Base-by-base conservation (phyloP, 2,113 vertebrate genomes). In the Ranitomeya imitator region DNA sequence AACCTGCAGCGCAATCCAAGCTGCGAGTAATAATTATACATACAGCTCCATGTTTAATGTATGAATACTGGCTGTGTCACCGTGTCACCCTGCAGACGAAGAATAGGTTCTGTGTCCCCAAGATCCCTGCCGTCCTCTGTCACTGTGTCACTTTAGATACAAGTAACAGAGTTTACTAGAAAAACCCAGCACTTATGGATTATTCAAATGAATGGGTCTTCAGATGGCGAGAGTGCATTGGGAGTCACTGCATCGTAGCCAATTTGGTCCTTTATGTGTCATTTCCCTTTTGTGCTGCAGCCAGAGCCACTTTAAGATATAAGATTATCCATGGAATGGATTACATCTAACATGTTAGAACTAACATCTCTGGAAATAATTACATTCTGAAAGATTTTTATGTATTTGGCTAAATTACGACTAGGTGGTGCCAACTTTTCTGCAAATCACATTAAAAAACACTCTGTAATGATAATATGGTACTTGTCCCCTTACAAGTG, bases 41-140 rank as follows among this genome's bases (percentile, higher is more conserved):
- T 61, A 78, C 60, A 85, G 57, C 52, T 23, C 23, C 82, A 89
- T 89, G 82, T 89, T 88, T 89, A 79, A 84, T 89, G 82, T 78
- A 78, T 78, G 52, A 89, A 26, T 45, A 5, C 59, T 78, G 55
- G 16, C 79, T 76, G 86, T 88, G 86, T 83, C 79, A 61, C 26
- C 51, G 14, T 88, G 86, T 63, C 69, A 76, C 55, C 80, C 69
- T 8, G 77, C 21, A 54, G 77, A 80, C 51, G n/a, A 26, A 16
- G 57, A 88, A 60, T 45, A 37, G 73, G 15, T 63, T 69, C 60
- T 18, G 6, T 79, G 81, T 59, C 73, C 80, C 37, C 19, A 76
- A 83, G 21, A 60, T 61, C 26, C 18, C 86, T 26, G 37, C 74
- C 26, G 74, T 19, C 76, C 37, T 54, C 74, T 61, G 73, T 67